These are phyloP conservation scores for Branchellion lobata DNA, from an alignment of 2,888 invertebrate genomes.

Conservation along the genomic window DNA sequence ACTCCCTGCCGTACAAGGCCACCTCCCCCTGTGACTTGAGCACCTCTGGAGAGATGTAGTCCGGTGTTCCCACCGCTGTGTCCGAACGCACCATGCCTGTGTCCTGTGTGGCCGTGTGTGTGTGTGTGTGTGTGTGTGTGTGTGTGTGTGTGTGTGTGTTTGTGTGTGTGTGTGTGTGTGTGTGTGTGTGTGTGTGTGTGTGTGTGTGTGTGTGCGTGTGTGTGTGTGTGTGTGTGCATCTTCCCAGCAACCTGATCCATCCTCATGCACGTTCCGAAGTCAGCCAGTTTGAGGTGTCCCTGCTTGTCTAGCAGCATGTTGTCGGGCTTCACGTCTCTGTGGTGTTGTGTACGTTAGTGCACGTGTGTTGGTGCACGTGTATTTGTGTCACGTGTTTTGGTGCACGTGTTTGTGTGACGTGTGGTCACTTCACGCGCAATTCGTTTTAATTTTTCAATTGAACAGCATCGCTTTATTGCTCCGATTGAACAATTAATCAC, in stretches of 20 bases:
- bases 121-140: too few relatives aligned
- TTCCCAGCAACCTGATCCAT: conserved; percentile 77
- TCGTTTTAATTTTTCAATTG: too few relatives aligned
- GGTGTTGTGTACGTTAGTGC: not conserved
- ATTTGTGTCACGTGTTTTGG: too few relatives aligned
- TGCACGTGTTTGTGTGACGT: too few relatives aligned
- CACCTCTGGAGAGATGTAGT: conserved; percentile 98
- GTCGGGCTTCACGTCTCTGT: conserved; percentile 95
- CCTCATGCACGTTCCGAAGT: conserved; percentile 98
- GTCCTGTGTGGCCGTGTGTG: conserved; percentile 44
- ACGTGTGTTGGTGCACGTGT: not conserved
- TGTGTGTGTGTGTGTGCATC: too few relatives aligned
- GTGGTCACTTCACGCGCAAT: too few relatives aligned
- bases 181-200: too few relatives aligned
- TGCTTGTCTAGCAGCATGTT: conserved; percentile 93
- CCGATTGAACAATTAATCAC: too few relatives aligned
- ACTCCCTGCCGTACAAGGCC: conserved; percentile 93
- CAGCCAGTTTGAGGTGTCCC: conserved; percentile 96
- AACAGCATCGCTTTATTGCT: too few relatives aligned
- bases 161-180: not conserved
- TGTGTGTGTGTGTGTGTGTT: not conserved
- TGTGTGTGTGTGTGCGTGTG: too few relatives aligned
- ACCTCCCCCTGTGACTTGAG: conserved; percentile 90
- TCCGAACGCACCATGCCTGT: conserved; percentile 93
- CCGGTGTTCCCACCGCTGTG: conserved; percentile 97